A percentile compares a stretch with the other conserved stretches of the same genome.
These are phyloP conservation scores for Merodon equestris DNA, from an alignment of 2,888 invertebrate genomes.

Conservation along the genomic window DNA sequence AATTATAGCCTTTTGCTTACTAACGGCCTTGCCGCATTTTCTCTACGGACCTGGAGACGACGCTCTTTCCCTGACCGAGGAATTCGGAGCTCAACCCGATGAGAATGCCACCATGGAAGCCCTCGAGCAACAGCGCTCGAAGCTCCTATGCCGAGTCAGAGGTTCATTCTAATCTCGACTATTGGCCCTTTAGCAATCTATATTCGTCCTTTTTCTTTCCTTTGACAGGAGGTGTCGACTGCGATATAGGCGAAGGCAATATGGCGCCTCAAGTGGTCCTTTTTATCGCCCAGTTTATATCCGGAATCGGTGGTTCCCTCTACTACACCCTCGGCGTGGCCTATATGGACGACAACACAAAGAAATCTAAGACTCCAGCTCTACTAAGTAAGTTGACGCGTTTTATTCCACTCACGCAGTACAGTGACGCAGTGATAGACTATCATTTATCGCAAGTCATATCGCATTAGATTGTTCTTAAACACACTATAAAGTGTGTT, in stretches of 20 bases:
- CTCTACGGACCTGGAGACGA: conserved; percentile 85
- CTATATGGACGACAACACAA: conserved; percentile 88
- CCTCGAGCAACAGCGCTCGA: conserved; percentile 80
- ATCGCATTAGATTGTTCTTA: conserved; percentile 5
- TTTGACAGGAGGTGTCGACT: conserved; percentile 76
- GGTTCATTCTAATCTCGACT: conserved; percentile 65
- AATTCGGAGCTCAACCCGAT: conserved; percentile 80
- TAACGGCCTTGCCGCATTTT: conserved; percentile 85
- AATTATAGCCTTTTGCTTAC: conserved; percentile 83
- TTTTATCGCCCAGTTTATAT: conserved; percentile 85
- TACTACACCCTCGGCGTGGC: conserved; percentile 85
- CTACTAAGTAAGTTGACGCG: conserved; percentile 81
- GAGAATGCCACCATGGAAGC: conserved; percentile 78
- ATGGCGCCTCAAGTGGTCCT: conserved; percentile 83
- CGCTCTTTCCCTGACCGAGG: conserved; percentile 82
- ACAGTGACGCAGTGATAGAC: neutral
- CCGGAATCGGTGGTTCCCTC: conserved; percentile 85
- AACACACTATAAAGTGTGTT: no score
- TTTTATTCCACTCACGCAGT: neutral
- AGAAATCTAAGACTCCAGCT: conserved; percentile 86
- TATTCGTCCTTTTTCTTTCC: conserved; percentile 5
- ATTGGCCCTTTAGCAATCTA: no score
- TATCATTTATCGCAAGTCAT: conserved; percentile 31
- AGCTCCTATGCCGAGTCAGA: conserved; percentile 80
- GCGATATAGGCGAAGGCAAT: conserved; percentile 81